Base-by-base conservation (phyloP, 1,140 invertebrate genomes). In the Pantala flavescens region DNA sequence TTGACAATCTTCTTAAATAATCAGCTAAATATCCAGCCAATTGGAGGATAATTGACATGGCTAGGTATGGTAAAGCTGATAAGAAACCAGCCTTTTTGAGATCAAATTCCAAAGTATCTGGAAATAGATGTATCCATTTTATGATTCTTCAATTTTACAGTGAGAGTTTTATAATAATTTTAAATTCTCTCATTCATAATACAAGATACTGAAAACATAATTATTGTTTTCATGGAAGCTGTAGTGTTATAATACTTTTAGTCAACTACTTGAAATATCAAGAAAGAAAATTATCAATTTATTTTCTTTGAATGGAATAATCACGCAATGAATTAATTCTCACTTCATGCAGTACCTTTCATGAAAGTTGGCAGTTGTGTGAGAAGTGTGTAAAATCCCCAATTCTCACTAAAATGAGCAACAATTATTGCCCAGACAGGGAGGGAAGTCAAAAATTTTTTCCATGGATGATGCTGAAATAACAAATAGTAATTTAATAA, bases 31-130 rank as follows among this genome's bases (percentile, higher is more conserved):
- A 88, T 0, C 94, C 95, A 7, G 91, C 88, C 72, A 89, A 80
- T 81, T 92, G 91, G 7, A 96, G 83, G 16, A 92, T 86, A 63
- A 93, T 83, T 0, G 91, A 89, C 93, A 96, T 95, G 0, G 90
- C 89, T 49, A 96, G 80, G 80, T 97, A 97, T 0, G 95, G 94
- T 23, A 96, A 80, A 0, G 93, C 93, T 2, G 93, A 90, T 71
- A 94, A 79, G 79, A 92, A 90, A 42, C 95, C 94, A 71, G 91
- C 90, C 79, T 92, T 88, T 70, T 89, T 87, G 43, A 93, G 83
- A 78, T 91, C 84, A 79, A 90, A 92, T 76, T 89, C 83, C 42
- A 91, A 85, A 19, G 89, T 88, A 80, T 93, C 91, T 92, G 84
- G 78, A 76, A 43, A 70, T 72, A 76, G 36, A 77, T 77, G 75